These are phyloP conservation scores for Lepilemur septentrionalis DNA, from an alignment of 2,797 vertebrate genomes.

Conservation along the genomic window DNA sequence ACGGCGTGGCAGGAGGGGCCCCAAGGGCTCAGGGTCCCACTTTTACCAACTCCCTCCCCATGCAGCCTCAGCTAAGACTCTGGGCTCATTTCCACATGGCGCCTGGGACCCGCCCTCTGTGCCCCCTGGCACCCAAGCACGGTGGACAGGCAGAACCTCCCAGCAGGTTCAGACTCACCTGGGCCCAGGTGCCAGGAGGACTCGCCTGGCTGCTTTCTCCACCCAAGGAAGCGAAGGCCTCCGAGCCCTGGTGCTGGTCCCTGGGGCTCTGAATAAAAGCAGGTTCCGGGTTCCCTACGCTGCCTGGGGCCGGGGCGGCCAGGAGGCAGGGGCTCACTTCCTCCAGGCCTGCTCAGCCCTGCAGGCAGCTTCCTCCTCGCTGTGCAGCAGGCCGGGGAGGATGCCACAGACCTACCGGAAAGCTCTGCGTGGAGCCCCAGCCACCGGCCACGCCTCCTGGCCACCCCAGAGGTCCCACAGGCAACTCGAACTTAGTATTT, in stretches of 20 bases:
- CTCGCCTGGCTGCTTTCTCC: slow-evolving; percentile 24
- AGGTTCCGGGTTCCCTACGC: background rate
- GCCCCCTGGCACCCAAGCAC: fast-evolving
- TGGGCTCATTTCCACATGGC: fast-evolving
- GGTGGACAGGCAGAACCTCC: background rate
- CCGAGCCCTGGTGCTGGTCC: fast-evolving
- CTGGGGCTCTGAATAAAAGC: fast-evolving
- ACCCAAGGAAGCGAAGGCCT: fast-evolving
- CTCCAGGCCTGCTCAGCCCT: background rate
- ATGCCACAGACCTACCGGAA: background rate
- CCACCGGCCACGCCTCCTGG: background rate
- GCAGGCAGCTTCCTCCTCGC: background rate
- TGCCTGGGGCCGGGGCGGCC: background rate
- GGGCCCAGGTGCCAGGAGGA: background rate
- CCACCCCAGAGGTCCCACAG: background rate
- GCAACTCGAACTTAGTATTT: background rate
- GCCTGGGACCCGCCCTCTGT: background rate
- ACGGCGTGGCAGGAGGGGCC: fast-evolving
- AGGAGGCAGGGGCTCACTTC: slow-evolving; percentile 45
- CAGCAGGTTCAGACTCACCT: fast-evolving
- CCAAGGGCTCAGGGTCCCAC: fast-evolving
- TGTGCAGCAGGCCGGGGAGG: fast-evolving
- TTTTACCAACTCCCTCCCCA: fast-evolving
- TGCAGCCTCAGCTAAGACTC: fast-evolving
- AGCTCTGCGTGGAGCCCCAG: background rate